Conservation (phyloP, 2,888 invertebrate genomes). For the Caenorhabditis panamensis region DNA sequence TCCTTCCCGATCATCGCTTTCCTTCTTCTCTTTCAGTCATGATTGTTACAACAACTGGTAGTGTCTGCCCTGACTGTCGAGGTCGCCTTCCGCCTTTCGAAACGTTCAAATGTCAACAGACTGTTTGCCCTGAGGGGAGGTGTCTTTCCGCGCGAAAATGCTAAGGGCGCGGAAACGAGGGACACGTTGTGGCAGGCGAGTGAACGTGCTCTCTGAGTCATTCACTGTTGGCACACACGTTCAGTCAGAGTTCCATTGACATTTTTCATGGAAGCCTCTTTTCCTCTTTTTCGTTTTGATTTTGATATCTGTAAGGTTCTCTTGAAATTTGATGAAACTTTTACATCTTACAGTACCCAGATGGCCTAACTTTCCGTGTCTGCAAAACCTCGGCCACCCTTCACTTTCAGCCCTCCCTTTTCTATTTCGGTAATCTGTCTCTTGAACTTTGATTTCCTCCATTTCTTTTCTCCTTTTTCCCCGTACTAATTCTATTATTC, state of each 20-base stretch:
- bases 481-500: no score
- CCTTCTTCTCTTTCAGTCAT: slow-evolving; percentile 10
- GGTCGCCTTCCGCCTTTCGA: slow-evolving; percentile 20
- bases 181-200: slow-evolving; percentile 25
- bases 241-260: not conserved
- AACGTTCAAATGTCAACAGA: slow-evolving; percentile 55
- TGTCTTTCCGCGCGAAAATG: slow-evolving; percentile 41
- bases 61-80: slow-evolving; percentile 21
- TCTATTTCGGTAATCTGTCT: no score
- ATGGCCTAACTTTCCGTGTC: no score
- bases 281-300: not conserved
- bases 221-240: not conserved
- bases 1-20: not conserved
- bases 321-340: no score
- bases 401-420: no score
- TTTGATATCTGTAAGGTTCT: no score
- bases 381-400: no score
- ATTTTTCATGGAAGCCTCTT: no score
- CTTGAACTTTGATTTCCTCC: no score
- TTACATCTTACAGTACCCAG: no score
- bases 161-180: slow-evolving; percentile 29
- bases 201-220: slow-evolving; percentile 42
- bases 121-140: slow-evolving; percentile 35
- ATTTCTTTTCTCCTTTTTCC: no score
- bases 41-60: slow-evolving; percentile 33